Conservation (phyloP, 2,888 invertebrate species). For the Dione vanillae region DNA sequence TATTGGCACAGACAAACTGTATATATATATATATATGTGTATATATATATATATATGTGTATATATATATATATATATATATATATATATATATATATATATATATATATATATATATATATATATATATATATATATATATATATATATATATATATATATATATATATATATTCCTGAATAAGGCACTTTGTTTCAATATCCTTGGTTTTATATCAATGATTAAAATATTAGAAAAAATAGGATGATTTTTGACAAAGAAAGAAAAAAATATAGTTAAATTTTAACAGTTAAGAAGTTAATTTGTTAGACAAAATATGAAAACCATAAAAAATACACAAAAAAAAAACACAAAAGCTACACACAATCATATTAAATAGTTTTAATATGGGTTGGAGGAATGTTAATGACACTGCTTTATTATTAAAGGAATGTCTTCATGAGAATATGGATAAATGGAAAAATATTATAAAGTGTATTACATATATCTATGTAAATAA, state of each 20-base stretch:
- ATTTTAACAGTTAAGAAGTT: slow-evolving; percentile 50
- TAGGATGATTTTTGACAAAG: neutral
- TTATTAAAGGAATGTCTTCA: slow-evolving; percentile 40
- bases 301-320: slow-evolving; percentile 53
- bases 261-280: no score
- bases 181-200: slow-evolving; percentile 55
- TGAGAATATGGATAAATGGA: slow-evolving; percentile 3
- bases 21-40: no score
- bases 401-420: slow-evolving; percentile 52
- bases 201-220: no score
- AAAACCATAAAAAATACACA: slow-evolving; percentile 59
- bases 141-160: no score
- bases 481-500: neutral
- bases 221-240: no score
- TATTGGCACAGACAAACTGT: slow-evolving; percentile 62
- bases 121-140: no score
- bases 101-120: no score
- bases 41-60: no score
- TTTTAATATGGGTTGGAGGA: slow-evolving; percentile 52
- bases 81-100: no score
- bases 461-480: neutral
- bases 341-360: slow-evolving; percentile 54
- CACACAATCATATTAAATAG: slow-evolving; percentile 48
- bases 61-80: no score
- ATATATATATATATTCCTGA: slow-evolving; percentile 50